Evolutionary conservation across 1,140 invertebrate genomes (phyloP).

Genomic region (Cylas formicarius): DNA sequence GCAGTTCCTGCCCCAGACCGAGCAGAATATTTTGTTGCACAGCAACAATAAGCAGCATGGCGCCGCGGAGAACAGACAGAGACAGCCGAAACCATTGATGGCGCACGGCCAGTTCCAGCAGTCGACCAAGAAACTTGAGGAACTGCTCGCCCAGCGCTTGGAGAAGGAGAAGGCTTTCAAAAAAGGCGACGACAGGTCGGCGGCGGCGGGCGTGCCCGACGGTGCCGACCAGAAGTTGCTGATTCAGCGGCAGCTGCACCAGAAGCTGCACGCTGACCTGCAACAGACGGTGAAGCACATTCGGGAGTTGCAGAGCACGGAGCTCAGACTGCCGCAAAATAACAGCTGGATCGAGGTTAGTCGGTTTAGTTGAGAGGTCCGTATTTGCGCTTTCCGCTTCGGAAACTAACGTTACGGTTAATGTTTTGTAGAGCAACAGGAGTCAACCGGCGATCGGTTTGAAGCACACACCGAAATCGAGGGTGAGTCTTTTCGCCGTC

Average conservation of each 20-base stretch:
- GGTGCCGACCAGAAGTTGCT: conserved; percentile 37
- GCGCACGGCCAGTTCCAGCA: conserved; percentile 38
- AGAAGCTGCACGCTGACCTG: conserved; percentile 41
- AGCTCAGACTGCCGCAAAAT: conserved; percentile 40
- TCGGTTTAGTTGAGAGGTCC: conserved; percentile 7
- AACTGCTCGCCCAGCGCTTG: conserved; percentile 38
- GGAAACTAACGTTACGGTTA: conserved; percentile 2
- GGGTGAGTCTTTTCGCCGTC: conserved; percentile 54
- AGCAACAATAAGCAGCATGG: conserved; percentile 20
- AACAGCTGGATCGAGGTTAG: conserved; percentile 39
- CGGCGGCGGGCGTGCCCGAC: conserved; percentile 28
- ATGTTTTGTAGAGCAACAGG: conserved; percentile 60
- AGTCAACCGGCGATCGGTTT: conserved; percentile 70
- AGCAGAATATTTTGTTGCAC: conserved; percentile 30
- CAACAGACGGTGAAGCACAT: conserved; percentile 42
- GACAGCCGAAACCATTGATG: conserved; percentile 31
- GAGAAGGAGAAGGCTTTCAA: conserved; percentile 33
- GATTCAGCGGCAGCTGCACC: conserved; percentile 40
- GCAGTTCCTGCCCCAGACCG: conserved; percentile 35
- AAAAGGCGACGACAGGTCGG: conserved; percentile 23
- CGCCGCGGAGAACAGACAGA: conserved; percentile 27
- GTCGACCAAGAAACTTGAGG: conserved; percentile 40
- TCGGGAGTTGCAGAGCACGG: conserved; percentile 41
- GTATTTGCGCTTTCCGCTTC: conserved; percentile 1
- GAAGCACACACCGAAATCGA: conserved; percentile 66